Base-by-base conservation (phyloP, 2,113 vertebrate genomes). In the Conger conger region DNA sequence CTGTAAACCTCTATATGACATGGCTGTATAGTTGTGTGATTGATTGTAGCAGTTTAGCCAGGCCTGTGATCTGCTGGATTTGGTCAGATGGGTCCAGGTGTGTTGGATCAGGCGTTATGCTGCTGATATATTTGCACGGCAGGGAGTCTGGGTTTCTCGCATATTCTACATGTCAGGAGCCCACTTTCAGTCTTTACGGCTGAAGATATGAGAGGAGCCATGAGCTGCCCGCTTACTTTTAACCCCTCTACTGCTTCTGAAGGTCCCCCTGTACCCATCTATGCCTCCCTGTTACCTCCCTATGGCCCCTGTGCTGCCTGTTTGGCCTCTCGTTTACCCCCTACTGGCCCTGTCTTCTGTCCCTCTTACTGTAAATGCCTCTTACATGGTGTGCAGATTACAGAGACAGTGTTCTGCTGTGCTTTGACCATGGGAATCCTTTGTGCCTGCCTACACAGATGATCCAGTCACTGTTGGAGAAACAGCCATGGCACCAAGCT, bases 391-490 rank as follows among this genome's bases (percentile, higher is more conserved):
- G 40, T 42, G 9, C 40, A 42, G 9, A 42, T 4, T 42, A 42
- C 40, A 42, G 9, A 42, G 40, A 42, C 4, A 1, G 40, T 9
- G 4, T 16, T 57, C 54, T 57, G 54, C 13, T 11, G 1, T n/a
- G 68, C n/a, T n/a, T 11, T 73, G n/a, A 73, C 9, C 68, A 30
- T 73, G 68, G 68, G 33, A 33, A 60, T 50, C 35, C 83, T 53
- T n/a, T 63, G 37, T 63, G 35, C 33, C 37, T 83, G 81, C 20
- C 73, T 83, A 23, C 42, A 30, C 92, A 96, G 95, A 96, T 96
- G 96, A 95, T 96, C 95, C 96, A 94, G 94, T 95, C 95, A 94
- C 95, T 95, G 95, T 95, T 94, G 95, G 96, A 96, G 94, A 94
- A 94, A 95, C 94, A 95, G 93, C 95, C 95, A 96, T 92, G 93